Evolutionary conservation across 2,797 vertebrate genomes (phyloP).

Genomic region (Sibirionetta formosa): DNA sequence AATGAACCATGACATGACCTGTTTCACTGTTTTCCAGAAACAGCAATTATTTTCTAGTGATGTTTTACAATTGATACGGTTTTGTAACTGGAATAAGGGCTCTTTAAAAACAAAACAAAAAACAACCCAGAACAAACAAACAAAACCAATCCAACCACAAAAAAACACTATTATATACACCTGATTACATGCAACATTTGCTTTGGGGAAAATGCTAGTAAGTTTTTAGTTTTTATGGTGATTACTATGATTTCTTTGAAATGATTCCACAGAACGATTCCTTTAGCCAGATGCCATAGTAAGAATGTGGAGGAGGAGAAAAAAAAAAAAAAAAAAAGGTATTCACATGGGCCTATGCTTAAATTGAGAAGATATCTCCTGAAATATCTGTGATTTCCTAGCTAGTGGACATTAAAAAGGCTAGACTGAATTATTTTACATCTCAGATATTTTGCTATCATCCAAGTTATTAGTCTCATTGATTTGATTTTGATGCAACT

Average conservation of each 20-base stretch:
- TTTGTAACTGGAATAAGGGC: slow-evolving; percentile 6
- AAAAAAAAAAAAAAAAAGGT: background rate
- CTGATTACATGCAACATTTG: slow-evolving; percentile 44
- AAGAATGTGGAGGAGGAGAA: slow-evolving; percentile 22
- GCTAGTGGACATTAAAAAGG: background rate
- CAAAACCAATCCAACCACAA: too few species aligned
- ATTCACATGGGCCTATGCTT: background rate
- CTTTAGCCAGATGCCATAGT: slow-evolving; percentile 36
- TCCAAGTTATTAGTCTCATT: background rate
- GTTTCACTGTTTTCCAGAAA: background rate
- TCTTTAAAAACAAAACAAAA: background rate
- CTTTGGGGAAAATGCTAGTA: background rate
- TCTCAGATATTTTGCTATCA: background rate
- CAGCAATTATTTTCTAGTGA: background rate
- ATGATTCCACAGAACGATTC: slow-evolving; percentile 38
- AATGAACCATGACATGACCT: background rate
- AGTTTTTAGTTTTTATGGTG: slow-evolving; percentile 6
- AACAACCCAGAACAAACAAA: too few species aligned
- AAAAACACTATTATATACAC: background rate
- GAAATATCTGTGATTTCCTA: background rate
- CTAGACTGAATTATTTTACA: background rate
- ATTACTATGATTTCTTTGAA: slow-evolving; percentile 59
- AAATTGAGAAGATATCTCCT: slow-evolving; percentile 48
- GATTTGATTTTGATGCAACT: background rate
- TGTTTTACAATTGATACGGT: background rate